Conservation (phyloP, 2,797 vertebrate species). For the Petrocephalus schoutedeni region DNA sequence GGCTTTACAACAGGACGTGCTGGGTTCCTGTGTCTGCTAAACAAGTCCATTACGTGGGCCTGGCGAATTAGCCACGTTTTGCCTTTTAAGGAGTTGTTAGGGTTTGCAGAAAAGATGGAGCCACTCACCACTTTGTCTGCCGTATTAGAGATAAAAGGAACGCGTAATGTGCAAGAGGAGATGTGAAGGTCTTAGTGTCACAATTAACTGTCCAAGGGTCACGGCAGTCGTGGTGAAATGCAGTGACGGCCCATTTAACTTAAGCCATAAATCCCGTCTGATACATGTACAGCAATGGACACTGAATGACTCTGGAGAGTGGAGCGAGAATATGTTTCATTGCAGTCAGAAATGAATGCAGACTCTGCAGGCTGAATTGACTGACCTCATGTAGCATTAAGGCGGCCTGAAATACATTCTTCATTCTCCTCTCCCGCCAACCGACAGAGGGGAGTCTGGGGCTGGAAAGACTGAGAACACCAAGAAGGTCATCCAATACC, state of each 20-base stretch:
- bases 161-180: background rate
- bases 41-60: constrained; percentile 38
- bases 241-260: background rate
- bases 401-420: background rate
- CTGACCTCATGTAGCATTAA: background rate
- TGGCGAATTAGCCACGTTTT: constrained; percentile 35
- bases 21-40: constrained; percentile 35
- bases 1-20: constrained; percentile 13
- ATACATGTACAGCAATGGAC: background rate
- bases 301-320: background rate
- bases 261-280: background rate
- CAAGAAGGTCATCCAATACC: constrained; percentile 97
- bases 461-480: constrained; percentile 97
- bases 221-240: background rate
- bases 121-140: constrained; percentile 38
- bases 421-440: constrained; percentile 1
- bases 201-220: background rate
- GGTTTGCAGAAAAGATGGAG: constrained; percentile 40
- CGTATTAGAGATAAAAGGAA: constrained; percentile 30
- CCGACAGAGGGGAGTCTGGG: constrained; percentile 85
- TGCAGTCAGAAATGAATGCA: background rate
- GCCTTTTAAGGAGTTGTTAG: constrained; percentile 58
- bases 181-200: background rate
- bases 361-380: background rate
- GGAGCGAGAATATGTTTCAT: background rate